Evolutionary conservation across 2,113 vertebrate genomes (phyloP).

Genomic region (Cochlearius cochlearius): DNA sequence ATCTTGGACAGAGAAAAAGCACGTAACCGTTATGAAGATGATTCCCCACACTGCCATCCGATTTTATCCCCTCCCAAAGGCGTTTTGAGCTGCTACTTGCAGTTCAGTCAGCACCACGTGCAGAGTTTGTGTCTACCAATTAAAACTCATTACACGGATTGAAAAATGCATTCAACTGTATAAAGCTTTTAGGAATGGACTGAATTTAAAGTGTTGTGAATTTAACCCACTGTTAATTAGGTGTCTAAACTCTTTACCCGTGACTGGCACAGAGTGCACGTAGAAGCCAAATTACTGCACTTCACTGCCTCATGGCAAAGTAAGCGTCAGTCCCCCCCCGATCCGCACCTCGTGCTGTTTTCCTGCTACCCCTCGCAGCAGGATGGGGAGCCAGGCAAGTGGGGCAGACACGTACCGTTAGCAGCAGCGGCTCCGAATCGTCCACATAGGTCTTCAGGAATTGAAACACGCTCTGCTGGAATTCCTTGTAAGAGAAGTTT

Average conservation of each 20-base stretch:
- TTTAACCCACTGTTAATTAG: background rate
- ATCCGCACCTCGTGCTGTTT: fast-evolving
- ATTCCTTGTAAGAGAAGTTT: constrained; percentile 77
- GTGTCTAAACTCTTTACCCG: background rate
- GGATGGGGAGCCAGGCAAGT: background rate
- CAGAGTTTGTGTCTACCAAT: background rate
- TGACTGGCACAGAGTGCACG: background rate
- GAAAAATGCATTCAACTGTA: fast-evolving
- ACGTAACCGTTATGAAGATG: background rate
- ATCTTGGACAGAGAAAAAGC: constrained; percentile 50
- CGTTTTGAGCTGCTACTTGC: too few species aligned
- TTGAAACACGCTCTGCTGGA: constrained; percentile 80
- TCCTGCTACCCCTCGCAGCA: background rate
- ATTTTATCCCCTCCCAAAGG: background rate
- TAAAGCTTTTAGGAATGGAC: fast-evolving
- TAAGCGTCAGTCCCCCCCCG: background rate
- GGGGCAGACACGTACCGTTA: constrained; percentile 66
- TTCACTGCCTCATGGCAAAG: background rate
- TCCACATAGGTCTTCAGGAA: constrained; percentile 76
- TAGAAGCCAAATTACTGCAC: background rate
- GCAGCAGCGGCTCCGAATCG: constrained; percentile 75
- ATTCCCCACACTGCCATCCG: background rate
- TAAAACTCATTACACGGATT: fast-evolving
- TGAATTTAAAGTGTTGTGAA: background rate
- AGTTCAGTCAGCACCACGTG: fast-evolving